Evolutionary conservation across 2,888 invertebrate genomes (phyloP).

Genomic region (Thyatira batis): DNA sequence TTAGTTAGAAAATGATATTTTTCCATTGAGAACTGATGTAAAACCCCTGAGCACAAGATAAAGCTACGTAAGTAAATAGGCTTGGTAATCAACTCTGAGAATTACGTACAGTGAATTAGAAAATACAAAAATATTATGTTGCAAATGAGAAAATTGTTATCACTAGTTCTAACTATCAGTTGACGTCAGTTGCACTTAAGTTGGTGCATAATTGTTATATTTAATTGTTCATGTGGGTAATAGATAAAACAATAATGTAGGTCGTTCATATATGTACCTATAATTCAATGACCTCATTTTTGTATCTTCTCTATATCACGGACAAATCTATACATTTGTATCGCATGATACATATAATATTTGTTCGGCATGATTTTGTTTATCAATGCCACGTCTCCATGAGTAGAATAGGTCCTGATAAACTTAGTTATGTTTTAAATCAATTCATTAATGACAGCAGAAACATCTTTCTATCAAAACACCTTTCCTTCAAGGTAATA

Average conservation of each 20-base stretch:
- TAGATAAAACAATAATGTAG: neutral
- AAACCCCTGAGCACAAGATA: too few relatives aligned
- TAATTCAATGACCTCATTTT: neutral
- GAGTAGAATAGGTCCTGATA: too few relatives aligned
- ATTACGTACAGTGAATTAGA: too few relatives aligned
- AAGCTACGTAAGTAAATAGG: neutral
- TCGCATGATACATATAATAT: too few relatives aligned
- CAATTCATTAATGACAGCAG: too few relatives aligned
- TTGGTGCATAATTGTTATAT: neutral
- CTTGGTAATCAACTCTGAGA: neutral
- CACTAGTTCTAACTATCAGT: neutral
- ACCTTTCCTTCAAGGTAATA: too few relatives aligned
- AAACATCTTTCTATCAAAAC: too few relatives aligned
- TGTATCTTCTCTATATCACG: neutral
- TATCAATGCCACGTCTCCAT: too few relatives aligned
- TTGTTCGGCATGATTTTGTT: too few relatives aligned
- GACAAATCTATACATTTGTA: neutral
- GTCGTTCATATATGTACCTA: neutral
- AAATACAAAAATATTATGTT: neutral
- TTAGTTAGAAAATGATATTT: too few relatives aligned
- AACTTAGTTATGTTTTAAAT: too few relatives aligned
- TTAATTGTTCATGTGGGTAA: constrained; percentile 4
- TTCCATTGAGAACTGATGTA: too few relatives aligned
- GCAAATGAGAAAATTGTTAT: neutral
- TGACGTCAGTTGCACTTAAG: constrained; percentile 2